phyloP scores from a whole-genome alignment of 2,113 vertebrate species.

The Crocuta crocuta region DNA sequence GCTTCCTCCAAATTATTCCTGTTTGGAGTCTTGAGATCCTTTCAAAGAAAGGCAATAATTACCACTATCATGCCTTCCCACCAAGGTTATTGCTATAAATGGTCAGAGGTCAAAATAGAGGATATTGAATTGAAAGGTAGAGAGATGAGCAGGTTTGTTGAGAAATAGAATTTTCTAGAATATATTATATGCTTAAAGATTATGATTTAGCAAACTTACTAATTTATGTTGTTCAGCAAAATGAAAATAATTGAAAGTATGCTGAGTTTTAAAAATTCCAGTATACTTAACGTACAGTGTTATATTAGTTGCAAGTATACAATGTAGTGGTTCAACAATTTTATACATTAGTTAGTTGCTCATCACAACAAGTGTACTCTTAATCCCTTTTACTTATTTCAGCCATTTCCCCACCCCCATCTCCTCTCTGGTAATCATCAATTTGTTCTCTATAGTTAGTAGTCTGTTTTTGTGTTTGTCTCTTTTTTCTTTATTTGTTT shows the following conservation, averaged over 20 bases:
- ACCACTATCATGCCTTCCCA: not conserved
- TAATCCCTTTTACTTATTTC: too few relatives aligned
- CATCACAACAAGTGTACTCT: too few relatives aligned
- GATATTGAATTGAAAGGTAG: not conserved
- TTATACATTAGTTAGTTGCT: too few relatives aligned
- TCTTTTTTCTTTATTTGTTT: too few relatives aligned
- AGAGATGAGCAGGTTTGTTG: not conserved
- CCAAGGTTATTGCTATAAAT: not conserved
- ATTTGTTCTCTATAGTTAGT: too few relatives aligned
- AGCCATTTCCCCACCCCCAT: too few relatives aligned
- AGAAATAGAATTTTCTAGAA: not conserved
- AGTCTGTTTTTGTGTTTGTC: too few relatives aligned
- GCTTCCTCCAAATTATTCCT: not conserved
- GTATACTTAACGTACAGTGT: too few relatives aligned
- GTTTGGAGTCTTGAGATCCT: not conserved
- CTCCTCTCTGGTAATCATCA: too few relatives aligned
- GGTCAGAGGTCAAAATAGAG: not conserved
- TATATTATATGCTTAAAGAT: not conserved
- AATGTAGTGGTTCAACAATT: too few relatives aligned
- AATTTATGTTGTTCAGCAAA: not conserved
- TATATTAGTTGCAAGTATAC: too few relatives aligned
- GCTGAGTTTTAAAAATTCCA: not conserved
- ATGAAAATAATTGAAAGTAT: not conserved
- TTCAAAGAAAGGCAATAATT: not conserved
- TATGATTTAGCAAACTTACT: not conserved